These are phyloP conservation scores for Pipistrellus kuhlii DNA, from an alignment of 2,797 vertebrate genomes.

Conservation along the genomic window DNA sequence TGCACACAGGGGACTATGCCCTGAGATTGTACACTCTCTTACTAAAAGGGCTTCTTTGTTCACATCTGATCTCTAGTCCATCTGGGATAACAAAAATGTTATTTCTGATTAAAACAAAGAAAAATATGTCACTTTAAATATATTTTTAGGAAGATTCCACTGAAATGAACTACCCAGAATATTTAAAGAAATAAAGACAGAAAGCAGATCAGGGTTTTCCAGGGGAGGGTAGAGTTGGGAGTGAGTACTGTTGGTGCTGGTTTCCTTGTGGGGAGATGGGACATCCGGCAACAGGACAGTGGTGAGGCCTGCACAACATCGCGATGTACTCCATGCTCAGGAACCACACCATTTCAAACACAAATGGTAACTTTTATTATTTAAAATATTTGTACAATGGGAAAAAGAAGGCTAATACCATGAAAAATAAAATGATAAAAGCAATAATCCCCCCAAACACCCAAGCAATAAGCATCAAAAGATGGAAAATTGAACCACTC, in stretches of 20 bases:
- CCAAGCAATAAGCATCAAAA: background rate
- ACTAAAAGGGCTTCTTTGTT: background rate
- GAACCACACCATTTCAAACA: too few species aligned
- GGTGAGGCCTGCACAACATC: too few species aligned
- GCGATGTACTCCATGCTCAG: too few species aligned
- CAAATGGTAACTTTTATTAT: background rate
- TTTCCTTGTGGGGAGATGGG: background rate
- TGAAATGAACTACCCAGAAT: background rate
- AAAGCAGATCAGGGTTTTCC: background rate
- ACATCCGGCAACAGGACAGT: background rate
- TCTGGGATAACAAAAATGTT: background rate
- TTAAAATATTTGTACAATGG: background rate
- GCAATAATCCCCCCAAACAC: background rate
- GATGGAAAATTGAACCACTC: background rate
- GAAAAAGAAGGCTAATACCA: background rate
- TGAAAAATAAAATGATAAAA: background rate
- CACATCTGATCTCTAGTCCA: background rate
- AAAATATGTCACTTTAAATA: fast-evolving
- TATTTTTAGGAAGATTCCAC: background rate
- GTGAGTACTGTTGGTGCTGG: background rate
- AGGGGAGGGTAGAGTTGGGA: background rate
- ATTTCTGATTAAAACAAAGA: background rate
- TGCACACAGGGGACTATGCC: background rate
- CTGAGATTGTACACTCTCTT: background rate
- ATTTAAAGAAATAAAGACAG: background rate